These are phyloP conservation scores for Globodera rostochiensis DNA, from an alignment of 1,140 invertebrate species.

Conservation along the genomic window DNA sequence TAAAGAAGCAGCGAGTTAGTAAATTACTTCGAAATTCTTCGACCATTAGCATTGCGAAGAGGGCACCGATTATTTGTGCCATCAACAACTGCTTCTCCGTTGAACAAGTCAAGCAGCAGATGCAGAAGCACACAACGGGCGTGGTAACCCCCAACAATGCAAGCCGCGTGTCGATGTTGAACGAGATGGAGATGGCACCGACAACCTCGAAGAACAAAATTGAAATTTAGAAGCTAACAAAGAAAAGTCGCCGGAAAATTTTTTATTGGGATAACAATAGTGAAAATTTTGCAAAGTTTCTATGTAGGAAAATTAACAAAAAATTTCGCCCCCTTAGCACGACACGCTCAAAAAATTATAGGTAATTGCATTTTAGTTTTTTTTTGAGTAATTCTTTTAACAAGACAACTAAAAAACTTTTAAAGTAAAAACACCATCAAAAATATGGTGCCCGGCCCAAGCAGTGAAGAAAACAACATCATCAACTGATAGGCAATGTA, in stretches of 20 bases:
- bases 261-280: too few relatives aligned
- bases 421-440: slow-evolving; percentile 67
- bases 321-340: too few relatives aligned
- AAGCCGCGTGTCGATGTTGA: slow-evolving; percentile 67
- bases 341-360: too few relatives aligned
- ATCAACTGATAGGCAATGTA: slow-evolving; percentile 62
- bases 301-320: too few relatives aligned
- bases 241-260: too few relatives aligned
- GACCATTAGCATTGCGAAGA: slow-evolving; percentile 64
- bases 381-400: too few relatives aligned
- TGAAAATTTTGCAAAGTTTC: too few relatives aligned
- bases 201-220: slow-evolving; percentile 65
- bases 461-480: slow-evolving; percentile 70
- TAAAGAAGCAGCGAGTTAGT: neutral
- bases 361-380: too few relatives aligned
- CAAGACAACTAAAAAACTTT: too few relatives aligned
- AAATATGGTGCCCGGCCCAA: slow-evolving; percentile 74
- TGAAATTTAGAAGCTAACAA: neutral
- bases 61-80: slow-evolving; percentile 56
- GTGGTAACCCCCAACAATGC: slow-evolving; percentile 63
- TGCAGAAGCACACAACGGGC: slow-evolving; percentile 60
- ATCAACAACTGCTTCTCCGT: slow-evolving; percentile 57
- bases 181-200: slow-evolving; percentile 71
- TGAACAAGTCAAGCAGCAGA: slow-evolving; percentile 54
- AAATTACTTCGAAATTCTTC: neutral